Evolutionary conservation across 1,140 invertebrate genomes (phyloP).

Genomic region (Carposina sasakii): DNA sequence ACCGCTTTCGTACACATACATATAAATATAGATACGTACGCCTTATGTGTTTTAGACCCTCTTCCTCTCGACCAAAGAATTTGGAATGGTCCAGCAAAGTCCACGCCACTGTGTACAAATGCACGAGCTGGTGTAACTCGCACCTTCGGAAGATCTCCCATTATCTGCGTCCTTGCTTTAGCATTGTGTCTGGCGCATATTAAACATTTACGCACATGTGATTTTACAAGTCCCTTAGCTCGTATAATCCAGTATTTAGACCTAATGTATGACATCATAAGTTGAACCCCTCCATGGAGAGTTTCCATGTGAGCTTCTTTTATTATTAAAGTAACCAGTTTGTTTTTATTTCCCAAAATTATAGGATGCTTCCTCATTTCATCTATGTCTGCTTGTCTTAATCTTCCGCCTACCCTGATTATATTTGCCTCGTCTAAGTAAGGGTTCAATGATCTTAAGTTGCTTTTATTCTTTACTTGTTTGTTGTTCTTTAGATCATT

Average conservation of each 20-base stretch:
- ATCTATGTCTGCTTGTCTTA: not conserved
- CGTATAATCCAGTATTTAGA: constrained; percentile 7
- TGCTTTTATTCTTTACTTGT: constrained; percentile 5
- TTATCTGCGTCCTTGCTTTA: constrained; percentile 11
- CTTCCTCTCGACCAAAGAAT: constrained; percentile 7
- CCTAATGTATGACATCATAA: constrained; percentile 5
- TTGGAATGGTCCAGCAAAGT: constrained; percentile 18
- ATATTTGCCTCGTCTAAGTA: constrained; percentile 6
- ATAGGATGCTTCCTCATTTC: constrained; percentile 5
- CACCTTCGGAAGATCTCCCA: constrained; percentile 18
- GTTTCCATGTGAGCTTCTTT: constrained; percentile 3
- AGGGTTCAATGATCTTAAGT: constrained; percentile 9
- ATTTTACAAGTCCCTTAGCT: not conserved
- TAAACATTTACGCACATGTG: constrained; percentile 2
- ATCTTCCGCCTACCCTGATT: not conserved
- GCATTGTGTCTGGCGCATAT: constrained; percentile 10
- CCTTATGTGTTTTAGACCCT: constrained; percentile 8
- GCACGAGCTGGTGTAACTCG: constrained; percentile 19
- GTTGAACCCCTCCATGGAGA: constrained; percentile 5
- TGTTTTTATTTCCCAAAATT: not conserved
- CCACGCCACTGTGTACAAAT: constrained; percentile 18
- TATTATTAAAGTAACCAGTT: constrained; percentile 1
- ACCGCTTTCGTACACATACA: constrained; percentile 24
- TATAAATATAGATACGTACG: constrained; percentile 21
- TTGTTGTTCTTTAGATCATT: constrained; percentile 24